These are phyloP conservation scores for Pollachius pollachius DNA, from an alignment of 2,113 vertebrate genomes.

Conservation along the genomic window DNA sequence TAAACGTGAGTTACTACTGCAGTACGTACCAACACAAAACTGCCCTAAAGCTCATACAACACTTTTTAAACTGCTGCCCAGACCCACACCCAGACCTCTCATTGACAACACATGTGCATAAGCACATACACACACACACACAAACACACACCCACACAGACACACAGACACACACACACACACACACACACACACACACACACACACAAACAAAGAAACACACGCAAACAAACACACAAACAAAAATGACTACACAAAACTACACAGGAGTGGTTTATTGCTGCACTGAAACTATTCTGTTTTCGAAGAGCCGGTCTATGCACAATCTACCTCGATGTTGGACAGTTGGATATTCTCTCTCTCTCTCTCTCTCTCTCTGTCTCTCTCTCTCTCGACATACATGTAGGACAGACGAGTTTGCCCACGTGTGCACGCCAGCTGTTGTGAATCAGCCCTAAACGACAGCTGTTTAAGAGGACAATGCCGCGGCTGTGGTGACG, in stretches of 20 bases:
- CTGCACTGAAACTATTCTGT: constrained; percentile 43
- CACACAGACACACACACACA: constrained; percentile 14
- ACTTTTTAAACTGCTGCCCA: too few species aligned
- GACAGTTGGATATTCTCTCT: constrained; percentile 10
- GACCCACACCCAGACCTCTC: too few species aligned
- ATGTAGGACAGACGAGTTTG: constrained; percentile 34
- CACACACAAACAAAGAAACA: constrained; percentile 17
- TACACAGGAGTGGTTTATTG: constrained; percentile 35
- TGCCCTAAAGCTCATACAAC: too few species aligned
- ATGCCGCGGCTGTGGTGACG: constrained; percentile 64
- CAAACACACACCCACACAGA: constrained; percentile 22
- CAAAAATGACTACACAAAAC: constrained; percentile 14
- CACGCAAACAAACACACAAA: constrained; percentile 21
- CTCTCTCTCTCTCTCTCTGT: too few species aligned
- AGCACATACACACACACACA: background rate
- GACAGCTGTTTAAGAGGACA: constrained; percentile 80
- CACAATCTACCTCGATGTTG: constrained; percentile 39
- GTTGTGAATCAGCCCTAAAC: constrained; percentile 76
- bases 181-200: constrained; percentile 23
- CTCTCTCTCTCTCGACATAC: constrained; percentile 37
- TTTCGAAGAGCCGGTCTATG: constrained; percentile 45
- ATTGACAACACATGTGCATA: background rate
- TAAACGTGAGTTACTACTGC: background rate
- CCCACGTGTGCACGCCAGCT: constrained; percentile 72
- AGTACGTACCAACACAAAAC: background rate